Evolutionary conservation across 1,140 invertebrate genomes (phyloP).

Genomic region (Zaprionus africanus): DNA sequence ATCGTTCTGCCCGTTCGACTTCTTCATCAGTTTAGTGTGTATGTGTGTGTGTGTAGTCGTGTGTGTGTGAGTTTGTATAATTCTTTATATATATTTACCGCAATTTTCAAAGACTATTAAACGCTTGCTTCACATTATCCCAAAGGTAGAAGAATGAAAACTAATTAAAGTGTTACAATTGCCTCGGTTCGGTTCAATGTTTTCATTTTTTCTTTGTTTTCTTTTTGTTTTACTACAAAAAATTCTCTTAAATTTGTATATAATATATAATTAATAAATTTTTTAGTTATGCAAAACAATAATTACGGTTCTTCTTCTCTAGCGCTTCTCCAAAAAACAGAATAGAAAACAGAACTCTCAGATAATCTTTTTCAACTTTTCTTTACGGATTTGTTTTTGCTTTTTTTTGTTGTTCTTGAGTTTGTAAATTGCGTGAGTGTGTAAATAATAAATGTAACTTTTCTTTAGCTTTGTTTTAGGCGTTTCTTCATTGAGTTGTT

Average conservation of each 20-base stretch:
- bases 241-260: constrained; percentile 71
- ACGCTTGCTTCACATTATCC: constrained; percentile 36
- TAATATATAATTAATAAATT: constrained; percentile 78
- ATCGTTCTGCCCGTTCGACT: constrained; percentile 67
- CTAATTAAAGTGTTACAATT: constrained; percentile 60
- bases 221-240: constrained; percentile 60
- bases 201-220: constrained; percentile 46
- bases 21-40: constrained; percentile 69
- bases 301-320: constrained; percentile 57
- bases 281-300: constrained; percentile 78
- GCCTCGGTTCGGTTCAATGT: constrained; percentile 55
- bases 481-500: constrained; percentile 14
- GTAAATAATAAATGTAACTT: constrained; percentile 46
- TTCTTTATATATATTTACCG: constrained; percentile 58
- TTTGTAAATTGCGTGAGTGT: constrained; percentile 41
- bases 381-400: constrained; percentile 44
- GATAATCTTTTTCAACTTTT: constrained; percentile 12
- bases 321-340: constrained; percentile 13
- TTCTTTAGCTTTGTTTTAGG: constrained; percentile 7
- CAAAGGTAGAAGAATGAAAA: constrained; percentile 47
- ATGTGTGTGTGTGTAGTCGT: constrained; percentile 29
- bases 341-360: constrained; percentile 3
- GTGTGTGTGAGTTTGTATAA: constrained; percentile 20
- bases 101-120: constrained; percentile 54
- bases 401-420: constrained; percentile 13